Percentiles rank a stretch among this genome's conserved stretches.
These are phyloP conservation scores for Microplitis manilae DNA, from an alignment of 2,888 invertebrate species.

Conservation along the genomic window DNA sequence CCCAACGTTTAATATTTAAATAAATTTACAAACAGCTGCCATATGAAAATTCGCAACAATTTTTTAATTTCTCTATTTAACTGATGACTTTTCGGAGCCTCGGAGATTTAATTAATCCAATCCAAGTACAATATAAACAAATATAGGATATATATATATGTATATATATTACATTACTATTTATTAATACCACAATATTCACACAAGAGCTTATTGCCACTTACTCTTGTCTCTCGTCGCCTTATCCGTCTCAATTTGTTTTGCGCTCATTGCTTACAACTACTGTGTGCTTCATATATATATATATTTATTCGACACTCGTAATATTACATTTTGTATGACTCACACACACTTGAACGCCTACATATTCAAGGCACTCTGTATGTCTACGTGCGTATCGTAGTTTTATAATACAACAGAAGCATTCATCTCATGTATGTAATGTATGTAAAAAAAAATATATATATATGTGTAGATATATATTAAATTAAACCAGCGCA, in stretches of 20 bases:
- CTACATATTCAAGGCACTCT: slow-evolving; percentile 29
- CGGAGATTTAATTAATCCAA: too few species aligned
- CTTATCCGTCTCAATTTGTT: slow-evolving; percentile 25
- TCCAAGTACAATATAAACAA: background rate
- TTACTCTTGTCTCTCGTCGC: slow-evolving; percentile 11
- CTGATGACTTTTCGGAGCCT: background rate
- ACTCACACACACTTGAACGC: slow-evolving; percentile 20
- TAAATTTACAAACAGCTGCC: background rate
- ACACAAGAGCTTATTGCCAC: slow-evolving; percentile 1
- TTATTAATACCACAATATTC: background rate
- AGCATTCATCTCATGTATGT: background rate
- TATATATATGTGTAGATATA: too few species aligned
- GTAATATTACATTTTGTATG: background rate
- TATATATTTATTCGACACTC: background rate
- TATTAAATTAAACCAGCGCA: background rate
- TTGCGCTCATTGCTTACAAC: slow-evolving; percentile 12
- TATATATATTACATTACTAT: background rate
- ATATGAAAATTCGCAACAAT: too few species aligned
- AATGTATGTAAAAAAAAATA: background rate
- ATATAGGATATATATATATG: background rate
- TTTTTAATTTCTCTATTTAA: too few species aligned
- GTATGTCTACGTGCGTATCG: slow-evolving; percentile 15
- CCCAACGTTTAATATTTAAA: background rate
- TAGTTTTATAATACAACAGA: slow-evolving; percentile 1
- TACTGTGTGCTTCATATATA: slow-evolving; percentile 5